A percentile compares a stretch with the other conserved stretches of the same genome.
Conservation (phyloP, 2,888 invertebrate species). For the Dione vanillae region DNA sequence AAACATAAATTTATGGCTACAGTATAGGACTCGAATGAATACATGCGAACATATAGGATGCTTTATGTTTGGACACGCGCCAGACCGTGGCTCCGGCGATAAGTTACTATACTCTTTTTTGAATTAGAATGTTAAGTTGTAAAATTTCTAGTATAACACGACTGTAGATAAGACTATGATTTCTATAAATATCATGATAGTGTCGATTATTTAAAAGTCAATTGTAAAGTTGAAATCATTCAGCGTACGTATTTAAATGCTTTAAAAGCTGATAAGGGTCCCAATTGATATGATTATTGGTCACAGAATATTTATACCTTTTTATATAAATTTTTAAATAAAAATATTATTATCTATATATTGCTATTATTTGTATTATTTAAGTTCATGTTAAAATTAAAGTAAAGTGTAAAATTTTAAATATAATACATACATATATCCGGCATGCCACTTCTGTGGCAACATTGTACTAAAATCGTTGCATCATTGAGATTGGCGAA, state of each 20-base stretch:
- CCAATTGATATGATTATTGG: no score
- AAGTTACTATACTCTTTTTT: slow-evolving; percentile 45
- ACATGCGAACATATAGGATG: slow-evolving; percentile 28
- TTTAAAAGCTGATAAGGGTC: no score
- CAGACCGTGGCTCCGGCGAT: slow-evolving; percentile 57
- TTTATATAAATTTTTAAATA: no score
- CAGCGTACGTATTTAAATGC: no score
- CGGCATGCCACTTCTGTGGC: background rate
- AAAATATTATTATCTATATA: no score
- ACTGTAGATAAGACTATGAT: background rate
- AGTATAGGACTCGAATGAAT: background rate
- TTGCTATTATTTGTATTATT: no score
- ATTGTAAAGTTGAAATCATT: no score
- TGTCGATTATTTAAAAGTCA: no score
- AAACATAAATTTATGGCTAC: background rate
- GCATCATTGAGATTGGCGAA: slow-evolving; percentile 49
- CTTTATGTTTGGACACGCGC: slow-evolving; percentile 57
- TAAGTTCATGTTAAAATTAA: no score
- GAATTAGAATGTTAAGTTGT: slow-evolving; percentile 5
- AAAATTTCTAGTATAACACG: background rate
- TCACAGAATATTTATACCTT: no score
- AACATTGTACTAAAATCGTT: slow-evolving; percentile 4
- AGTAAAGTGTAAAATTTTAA: no score
- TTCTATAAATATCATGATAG: background rate
- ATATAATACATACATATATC: background rate